These are phyloP conservation scores for Thamnophis sirtalis DNA, from an alignment of 2,113 vertebrate species.

Conservation along the genomic window DNA sequence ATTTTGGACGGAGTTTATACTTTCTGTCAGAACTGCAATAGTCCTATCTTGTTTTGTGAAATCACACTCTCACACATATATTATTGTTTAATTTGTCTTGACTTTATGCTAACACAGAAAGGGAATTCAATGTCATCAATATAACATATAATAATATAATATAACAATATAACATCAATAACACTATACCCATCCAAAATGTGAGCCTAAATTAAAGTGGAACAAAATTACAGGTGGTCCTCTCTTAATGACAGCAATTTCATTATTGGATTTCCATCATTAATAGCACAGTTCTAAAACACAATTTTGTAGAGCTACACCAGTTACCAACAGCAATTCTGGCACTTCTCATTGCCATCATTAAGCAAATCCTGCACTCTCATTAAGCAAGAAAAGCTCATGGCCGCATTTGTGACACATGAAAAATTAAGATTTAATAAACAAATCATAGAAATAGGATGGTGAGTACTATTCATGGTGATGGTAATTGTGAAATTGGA, in stretches of 20 bases:
- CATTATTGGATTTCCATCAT: background rate
- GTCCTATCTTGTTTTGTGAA: background rate
- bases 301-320: background rate
- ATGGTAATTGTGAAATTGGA: background rate
- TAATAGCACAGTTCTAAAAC: background rate
- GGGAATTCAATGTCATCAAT: background rate
- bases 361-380: background rate
- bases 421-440: background rate
- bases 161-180: background rate
- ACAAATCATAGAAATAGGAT: background rate
- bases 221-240: background rate
- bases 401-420: background rate
- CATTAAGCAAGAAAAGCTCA: background rate
- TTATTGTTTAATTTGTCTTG: background rate
- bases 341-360: background rate
- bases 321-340: background rate
- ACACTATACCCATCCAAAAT: background rate
- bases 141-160: background rate
- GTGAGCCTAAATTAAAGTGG: background rate
- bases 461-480: background rate
- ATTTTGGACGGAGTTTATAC: background rate
- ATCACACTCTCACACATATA: background rate
- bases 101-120: background rate
- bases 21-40: background rate
- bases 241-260: background rate